Evolutionary conservation across 2,888 invertebrate species (phyloP), one percentile per base, ranked within the genome.

Genomic region (Leucoptera coffeella): DNA sequence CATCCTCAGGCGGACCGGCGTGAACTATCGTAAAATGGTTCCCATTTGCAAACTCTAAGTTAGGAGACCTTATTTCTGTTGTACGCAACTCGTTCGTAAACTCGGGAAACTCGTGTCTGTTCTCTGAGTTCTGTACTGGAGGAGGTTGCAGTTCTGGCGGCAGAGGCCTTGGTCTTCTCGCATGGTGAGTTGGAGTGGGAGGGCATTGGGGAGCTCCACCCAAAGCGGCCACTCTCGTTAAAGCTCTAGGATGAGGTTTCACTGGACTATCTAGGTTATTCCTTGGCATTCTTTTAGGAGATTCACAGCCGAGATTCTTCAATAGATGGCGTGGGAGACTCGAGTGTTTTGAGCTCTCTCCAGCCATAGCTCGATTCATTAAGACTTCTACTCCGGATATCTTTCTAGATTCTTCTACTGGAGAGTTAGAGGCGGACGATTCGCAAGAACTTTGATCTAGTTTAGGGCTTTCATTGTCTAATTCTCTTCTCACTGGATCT

Each of bases 121-220:
- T 17, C 9, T 58, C 55, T 15, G 43, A 15, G 38, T 69, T 58
- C 38, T 75, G 73, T 10, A 58, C 50, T 1, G 71, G 72, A 2
- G 71, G 67, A 0, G 73, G 74, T 31, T 75, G 74, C 15, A 78
- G 46, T 26, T 67, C 74, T 1, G 77, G 72, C 1, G 67, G 69
- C 1, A 75, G 77, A 35, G 76, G 77, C 33, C 80, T 69, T 5
- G 79, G 73, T 24, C 81, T 75, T 22, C 85, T 71, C 1, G 87
- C 85, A 44, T 87, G 88, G 52, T 90, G 90, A 0, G 89, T 90
- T 0, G 90, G 90, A 1, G 90, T 90, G 1, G 90, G 90, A 3
- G 89, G 89, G 44, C 89, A 89, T 34, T 87, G 79, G 1, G 82
- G 75, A 22, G 65, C 57, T 0, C 81, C 74, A n/a, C 74, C 67